These are phyloP conservation scores for Fragariocoptes setiger DNA, from an alignment of 1,140 invertebrate species.

Conservation along the genomic window DNA sequence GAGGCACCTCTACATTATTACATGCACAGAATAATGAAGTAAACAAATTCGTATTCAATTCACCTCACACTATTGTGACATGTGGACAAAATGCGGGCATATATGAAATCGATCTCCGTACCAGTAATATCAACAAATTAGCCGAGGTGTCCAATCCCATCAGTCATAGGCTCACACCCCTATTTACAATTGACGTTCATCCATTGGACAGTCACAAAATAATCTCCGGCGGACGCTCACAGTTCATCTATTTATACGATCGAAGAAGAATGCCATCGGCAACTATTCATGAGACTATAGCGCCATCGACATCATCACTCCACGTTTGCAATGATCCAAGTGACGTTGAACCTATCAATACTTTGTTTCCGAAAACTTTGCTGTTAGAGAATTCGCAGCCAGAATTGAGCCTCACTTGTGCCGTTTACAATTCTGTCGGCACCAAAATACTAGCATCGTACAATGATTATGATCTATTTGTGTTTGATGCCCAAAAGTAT, in stretches of 20 bases:
- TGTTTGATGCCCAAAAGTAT: constrained; percentile 36
- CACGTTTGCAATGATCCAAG: constrained; percentile 12
- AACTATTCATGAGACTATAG: neutral
- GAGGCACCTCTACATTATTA: neutral
- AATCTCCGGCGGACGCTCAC: constrained; percentile 36
- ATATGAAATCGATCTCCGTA: constrained; percentile 43
- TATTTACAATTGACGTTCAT: constrained; percentile 59
- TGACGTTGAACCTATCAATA: constrained; percentile 1
- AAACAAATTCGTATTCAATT: constrained; percentile 19
- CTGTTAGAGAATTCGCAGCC: neutral
- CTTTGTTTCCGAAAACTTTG: constrained; percentile 2
- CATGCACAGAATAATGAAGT: neutral
- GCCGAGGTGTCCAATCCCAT: constrained; percentile 6
- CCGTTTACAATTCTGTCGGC: neutral
- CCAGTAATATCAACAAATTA: constrained; percentile 29
- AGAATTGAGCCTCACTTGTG: neutral
- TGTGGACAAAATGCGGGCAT: constrained; percentile 59
- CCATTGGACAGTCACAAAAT: constrained; percentile 40
- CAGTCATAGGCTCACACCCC: constrained; percentile 15
- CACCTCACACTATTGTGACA: constrained; percentile 42
- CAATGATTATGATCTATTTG: constrained; percentile 70
- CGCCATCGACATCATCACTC: constrained; percentile 3
- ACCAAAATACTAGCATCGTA: constrained; percentile 42
- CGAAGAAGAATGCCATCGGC: constrained; percentile 22
- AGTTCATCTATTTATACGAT: constrained; percentile 30